A percentile compares a stretch with the other conserved stretches of the same genome.
These are phyloP conservation scores for Drosophila atripex DNA, from an alignment of 2,888 invertebrate species.

Conservation along the genomic window DNA sequence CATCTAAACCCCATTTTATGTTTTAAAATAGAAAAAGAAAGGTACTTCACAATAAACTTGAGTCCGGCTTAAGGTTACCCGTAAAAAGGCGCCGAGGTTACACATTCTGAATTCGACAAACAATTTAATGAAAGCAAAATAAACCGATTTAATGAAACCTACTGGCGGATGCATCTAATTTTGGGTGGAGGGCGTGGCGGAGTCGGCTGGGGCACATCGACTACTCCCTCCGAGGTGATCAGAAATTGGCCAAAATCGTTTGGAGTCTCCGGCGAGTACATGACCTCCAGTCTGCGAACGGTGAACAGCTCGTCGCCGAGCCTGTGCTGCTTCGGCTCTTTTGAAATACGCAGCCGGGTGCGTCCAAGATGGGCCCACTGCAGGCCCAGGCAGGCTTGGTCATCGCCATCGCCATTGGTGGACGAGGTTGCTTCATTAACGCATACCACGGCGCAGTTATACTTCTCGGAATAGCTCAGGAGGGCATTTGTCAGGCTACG, in stretches of 20 bases:
- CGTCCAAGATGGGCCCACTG: slow-evolving; percentile 88
- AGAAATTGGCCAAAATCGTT: slow-evolving; percentile 84
- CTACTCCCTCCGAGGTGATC: slow-evolving; percentile 84
- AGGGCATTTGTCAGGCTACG: slow-evolving; percentile 86
- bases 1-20: background rate
- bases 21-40: background rate
- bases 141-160: slow-evolving; percentile 49
- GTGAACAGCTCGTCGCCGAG: slow-evolving; percentile 67
- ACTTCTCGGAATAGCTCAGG: slow-evolving; percentile 85
- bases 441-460: slow-evolving; percentile 87
- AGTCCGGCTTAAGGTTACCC: no score
- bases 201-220: slow-evolving; percentile 59
- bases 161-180: slow-evolving; percentile 29
- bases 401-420: slow-evolving; percentile 37
- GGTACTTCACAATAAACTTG: background rate
- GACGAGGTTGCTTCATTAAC: slow-evolving; percentile 88
- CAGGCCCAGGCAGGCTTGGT: slow-evolving; percentile 86
- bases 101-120: slow-evolving; percentile 62
- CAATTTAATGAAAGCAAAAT: slow-evolving; percentile 56
- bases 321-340: slow-evolving; percentile 78
- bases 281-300: slow-evolving; percentile 84
- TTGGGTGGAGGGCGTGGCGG: slow-evolving; percentile 26
- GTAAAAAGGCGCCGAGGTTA: slow-evolving; percentile 37
- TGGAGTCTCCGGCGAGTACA: slow-evolving; percentile 86
- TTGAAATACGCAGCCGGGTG: slow-evolving; percentile 85